Evolutionary conservation across 1,140 invertebrate genomes (phyloP), one percentile per base, ranked within the genome.

Genomic region (Leptinotarsa lineolata): DNA sequence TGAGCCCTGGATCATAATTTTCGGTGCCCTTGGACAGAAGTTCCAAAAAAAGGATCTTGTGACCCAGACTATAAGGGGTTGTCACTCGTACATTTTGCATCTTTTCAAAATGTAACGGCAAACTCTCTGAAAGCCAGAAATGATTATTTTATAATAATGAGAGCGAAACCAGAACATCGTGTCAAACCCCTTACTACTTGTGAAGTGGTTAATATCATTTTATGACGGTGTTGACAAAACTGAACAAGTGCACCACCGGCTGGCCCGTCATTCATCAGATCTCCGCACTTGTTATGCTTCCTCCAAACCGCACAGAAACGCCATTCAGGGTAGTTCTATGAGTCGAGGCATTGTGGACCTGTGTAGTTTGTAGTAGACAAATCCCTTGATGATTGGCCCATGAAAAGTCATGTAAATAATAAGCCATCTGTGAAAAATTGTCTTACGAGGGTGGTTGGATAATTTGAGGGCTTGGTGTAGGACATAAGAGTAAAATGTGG

Each of bases 331-430:
- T 64, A 15, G 16, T 18, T 54, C 48, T 54, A n/a, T 64, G 61
- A 64, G 61, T 21, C 61, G 24, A n/a, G 6, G 48, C 61, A 20
- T 64, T 64, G 61, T 64, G 48, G 48, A 54, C 12, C 61, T 64
- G 22, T 64, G 16, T 21, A 64, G 61, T 64, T 64, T 64, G 15
- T 18, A 64, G 61, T 64, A 64, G 24, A 64, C 61, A 64, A 64
- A 64, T 64, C 61, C 61, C 61, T 30, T 15, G 61, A 22, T 64
- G 61, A 64, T 64, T 64, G 6, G 61, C 20, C 61, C 61, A 30
- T 64, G 61, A 64, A 64, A 64, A 64, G 61, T 64, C 61, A 30
- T 64, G 24, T 64, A 64, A 64, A 30, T 64, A 64, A 64, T 30
- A 30, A 22, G 24, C 61, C 61, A 64, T 64, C 61, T 64, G 61